These are phyloP conservation scores for Xiphias gladius DNA, from an alignment of 2,113 vertebrate species.

Conservation along the genomic window DNA sequence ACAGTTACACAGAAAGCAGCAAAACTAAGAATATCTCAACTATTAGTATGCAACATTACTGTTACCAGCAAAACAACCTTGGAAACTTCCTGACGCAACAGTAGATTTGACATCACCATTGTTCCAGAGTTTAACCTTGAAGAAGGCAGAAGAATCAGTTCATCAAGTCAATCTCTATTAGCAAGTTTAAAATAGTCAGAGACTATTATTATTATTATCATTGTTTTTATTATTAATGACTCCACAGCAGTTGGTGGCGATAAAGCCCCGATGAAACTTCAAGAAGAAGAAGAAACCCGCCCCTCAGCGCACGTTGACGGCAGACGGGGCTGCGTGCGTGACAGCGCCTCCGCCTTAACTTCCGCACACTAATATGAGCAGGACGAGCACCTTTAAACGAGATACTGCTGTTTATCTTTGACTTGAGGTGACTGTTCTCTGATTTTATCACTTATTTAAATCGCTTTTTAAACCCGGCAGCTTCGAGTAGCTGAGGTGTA, in stretches of 20 bases:
- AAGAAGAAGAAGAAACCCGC: background rate
- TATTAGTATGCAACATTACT: too few relatives aligned
- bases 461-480: background rate
- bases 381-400: background rate
- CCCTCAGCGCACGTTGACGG: background rate
- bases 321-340: background rate
- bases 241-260: background rate
- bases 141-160: too few relatives aligned
- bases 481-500: background rate
- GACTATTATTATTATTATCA: too few relatives aligned
- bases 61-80: too few relatives aligned
- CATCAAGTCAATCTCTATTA: too few relatives aligned
- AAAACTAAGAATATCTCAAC: too few relatives aligned
- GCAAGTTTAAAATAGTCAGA: too few relatives aligned
- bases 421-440: background rate
- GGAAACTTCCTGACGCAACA: too few relatives aligned
- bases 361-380: constrained; percentile 51
- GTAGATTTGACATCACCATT: too few relatives aligned
- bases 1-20: too few relatives aligned
- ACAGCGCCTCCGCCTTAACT: background rate
- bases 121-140: too few relatives aligned
- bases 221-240: too few relatives aligned
- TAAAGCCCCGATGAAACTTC: background rate
- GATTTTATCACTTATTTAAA: background rate
- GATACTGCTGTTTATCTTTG: background rate